Base-by-base conservation (phyloP, 2,888 invertebrate species). In the Stratiomys singularior region DNA sequence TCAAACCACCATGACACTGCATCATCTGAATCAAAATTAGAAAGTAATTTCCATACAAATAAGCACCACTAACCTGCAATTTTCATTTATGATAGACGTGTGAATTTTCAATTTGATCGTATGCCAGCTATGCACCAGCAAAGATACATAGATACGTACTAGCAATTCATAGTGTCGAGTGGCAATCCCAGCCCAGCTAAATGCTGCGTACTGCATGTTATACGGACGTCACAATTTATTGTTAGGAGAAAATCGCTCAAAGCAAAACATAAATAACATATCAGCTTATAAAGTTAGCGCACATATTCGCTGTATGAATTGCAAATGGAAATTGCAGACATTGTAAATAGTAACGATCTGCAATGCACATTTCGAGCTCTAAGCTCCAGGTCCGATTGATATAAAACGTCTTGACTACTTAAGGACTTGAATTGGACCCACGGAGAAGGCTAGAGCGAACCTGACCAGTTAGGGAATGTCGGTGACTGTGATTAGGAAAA, bases 291-390 rank as follows among this genome's bases (percentile, higher is more conserved):
- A 74, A 74, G 60, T 74, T 18, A 25, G 58, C 25, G 58, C 60
- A 60, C 79, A 80, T 76, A 80, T 25, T 25, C 69, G 60, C 37
- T 37, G 21, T 76, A 79, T 76, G 77, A 77, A 69, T 77, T 77
- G 79, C 79, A 79, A 79, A 79, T 79, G 74, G 77, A 77, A 77
- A 77, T 79, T 77, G 76, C 79, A 60, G 69, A 74, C 77, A 77
- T 76, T 58, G 79, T 79, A 76, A 77, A 77, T 78, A 79, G 77
- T 79, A 79, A 64, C 21, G 79, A 79, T 79, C 28, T 69, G 21
- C 46, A 77, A 28, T 44, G 60, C 60, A 30, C 37, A 58, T 47
- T 47, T 23, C 9, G 37, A 37, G 58, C 21, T n/a, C 60, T 60
- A 58, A 60, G 52, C 74, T 58, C 37, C 44, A 58, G 58, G 25